Evolutionary conservation across 2,888 invertebrate species (phyloP), one percentile per base, ranked within the genome.

Genomic region (Netelia melanura): DNA sequence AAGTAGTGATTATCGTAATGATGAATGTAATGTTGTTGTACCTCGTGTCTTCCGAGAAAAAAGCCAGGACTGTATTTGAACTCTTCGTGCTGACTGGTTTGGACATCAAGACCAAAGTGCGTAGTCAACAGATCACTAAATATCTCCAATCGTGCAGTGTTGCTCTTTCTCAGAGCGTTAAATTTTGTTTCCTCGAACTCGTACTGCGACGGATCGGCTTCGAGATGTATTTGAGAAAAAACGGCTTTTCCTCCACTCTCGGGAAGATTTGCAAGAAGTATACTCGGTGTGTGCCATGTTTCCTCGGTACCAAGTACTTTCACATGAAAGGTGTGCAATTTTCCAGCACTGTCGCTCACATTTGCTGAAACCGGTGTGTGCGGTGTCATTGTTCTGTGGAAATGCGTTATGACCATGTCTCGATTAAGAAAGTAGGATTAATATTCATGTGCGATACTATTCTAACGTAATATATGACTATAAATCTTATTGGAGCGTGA

Each of bases 261-360:
- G 68, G 96, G 95, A 58, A 95, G 94, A 0, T 95, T 95, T 1
- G 97, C 97, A 88, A 97, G 94, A 80, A 98, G 94, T 78, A 98
- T 94, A 85, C 97, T 97, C 0, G 98, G 98, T 0, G 97, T 97
- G 79, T 97, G 97, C 97, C 98, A 98, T 0, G 97, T 98, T 92
- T 98, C 97, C 90, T 98, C 98, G 0, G 96, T 96, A 0, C 97
- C 97, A 81, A 98, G 94, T 43, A 97, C 96, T 91, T 97, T 96
- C 8, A 98, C 97, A 89, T 97, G 96, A 86, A 98, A 94, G 87
- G 96, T 96, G 91, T 97, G 97, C 1, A 95, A 95, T 83, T 95
- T 95, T 72, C 96, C 96, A 80, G 85, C 81, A 25, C 90, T 90
- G 56, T 94, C 94, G 48, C 88, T 85, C 11, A 94, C 89, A 17